A percentile compares a stretch with the other conserved stretches of the same genome.
Evolutionary conservation across 2,113 vertebrate genomes (phyloP).

Genomic region (Taxidea taxus): DNA sequence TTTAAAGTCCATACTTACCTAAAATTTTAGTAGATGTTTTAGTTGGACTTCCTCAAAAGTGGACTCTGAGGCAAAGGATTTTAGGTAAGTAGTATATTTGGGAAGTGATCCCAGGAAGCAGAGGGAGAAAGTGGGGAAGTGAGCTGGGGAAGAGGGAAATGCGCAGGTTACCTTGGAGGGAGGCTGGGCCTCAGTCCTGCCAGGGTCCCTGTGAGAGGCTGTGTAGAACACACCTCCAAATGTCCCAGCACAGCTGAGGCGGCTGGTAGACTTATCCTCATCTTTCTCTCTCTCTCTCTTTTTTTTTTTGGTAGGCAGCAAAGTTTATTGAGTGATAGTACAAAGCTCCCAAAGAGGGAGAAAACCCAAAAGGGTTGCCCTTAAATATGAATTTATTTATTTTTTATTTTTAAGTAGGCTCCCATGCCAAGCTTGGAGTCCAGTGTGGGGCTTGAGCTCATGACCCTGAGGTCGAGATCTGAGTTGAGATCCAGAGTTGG

Average conservation of each 20-base stretch:
- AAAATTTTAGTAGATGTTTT: background rate
- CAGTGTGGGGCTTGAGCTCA: background rate
- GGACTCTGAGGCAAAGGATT: background rate
- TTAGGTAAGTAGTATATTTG: background rate
- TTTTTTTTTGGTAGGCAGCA: background rate
- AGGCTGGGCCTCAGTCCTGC: background rate
- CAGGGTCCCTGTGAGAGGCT: background rate
- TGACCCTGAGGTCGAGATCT: background rate
- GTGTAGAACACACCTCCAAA: fast-evolving
- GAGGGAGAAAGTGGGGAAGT: background rate
- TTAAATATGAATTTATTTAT: background rate
- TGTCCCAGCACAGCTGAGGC: background rate
- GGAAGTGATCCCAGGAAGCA: background rate
- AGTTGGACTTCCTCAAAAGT: background rate
- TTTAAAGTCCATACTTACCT: background rate
- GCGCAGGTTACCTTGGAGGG: background rate
- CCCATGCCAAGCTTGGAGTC: background rate
- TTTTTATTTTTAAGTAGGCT: background rate
- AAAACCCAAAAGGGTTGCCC: background rate
- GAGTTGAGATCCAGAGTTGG: background rate
- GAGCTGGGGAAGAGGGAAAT: background rate
- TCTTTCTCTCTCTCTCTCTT: background rate
- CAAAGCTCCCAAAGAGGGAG: background rate
- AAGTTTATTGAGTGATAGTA: background rate
- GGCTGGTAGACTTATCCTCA: too few species aligned